Conservation (phyloP, 1,140 invertebrate genomes). For the Drosophila sturtevanti region DNA sequence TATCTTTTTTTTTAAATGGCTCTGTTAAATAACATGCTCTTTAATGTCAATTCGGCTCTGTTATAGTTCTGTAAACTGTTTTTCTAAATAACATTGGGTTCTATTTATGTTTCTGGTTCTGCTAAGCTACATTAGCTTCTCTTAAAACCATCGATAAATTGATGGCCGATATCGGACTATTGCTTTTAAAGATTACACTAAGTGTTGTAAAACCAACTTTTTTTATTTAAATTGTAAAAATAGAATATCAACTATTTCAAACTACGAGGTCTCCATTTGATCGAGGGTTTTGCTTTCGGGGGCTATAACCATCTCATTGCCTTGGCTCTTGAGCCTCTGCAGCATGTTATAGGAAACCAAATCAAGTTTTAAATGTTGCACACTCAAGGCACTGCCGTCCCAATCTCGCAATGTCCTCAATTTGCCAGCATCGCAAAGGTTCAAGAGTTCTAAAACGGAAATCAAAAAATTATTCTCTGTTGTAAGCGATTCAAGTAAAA, state of each 20-base stretch:
- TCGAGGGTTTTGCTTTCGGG: slow-evolving; percentile 1
- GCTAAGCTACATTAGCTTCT: too few relatives aligned
- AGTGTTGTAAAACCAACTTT: too few relatives aligned
- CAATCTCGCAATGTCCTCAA: slow-evolving; percentile 72
- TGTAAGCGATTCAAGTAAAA: background rate
- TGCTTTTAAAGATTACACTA: too few relatives aligned
- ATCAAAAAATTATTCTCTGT: background rate
- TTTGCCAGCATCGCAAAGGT: slow-evolving; percentile 74
- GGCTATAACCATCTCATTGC: background rate
- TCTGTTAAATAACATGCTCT: too few relatives aligned
- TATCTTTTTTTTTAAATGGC: too few relatives aligned
- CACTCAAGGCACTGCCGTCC: slow-evolving; percentile 78
- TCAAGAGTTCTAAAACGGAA: slow-evolving; percentile 74
- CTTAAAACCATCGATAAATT: background rate
- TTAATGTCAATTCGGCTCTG: too few relatives aligned
- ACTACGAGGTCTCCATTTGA: slow-evolving; percentile 52
- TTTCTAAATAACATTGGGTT: too few relatives aligned
- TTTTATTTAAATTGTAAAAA: background rate
- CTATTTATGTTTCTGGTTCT: too few relatives aligned
- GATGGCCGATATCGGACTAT: background rate
- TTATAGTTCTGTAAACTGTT: too few relatives aligned
- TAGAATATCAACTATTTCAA: background rate
- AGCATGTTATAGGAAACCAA: slow-evolving; percentile 73
- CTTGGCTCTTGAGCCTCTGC: slow-evolving; percentile 52
- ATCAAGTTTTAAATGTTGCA: slow-evolving; percentile 81